Conservation (phyloP, 2,888 invertebrate species). For the Uloborus plumipes region DNA sequence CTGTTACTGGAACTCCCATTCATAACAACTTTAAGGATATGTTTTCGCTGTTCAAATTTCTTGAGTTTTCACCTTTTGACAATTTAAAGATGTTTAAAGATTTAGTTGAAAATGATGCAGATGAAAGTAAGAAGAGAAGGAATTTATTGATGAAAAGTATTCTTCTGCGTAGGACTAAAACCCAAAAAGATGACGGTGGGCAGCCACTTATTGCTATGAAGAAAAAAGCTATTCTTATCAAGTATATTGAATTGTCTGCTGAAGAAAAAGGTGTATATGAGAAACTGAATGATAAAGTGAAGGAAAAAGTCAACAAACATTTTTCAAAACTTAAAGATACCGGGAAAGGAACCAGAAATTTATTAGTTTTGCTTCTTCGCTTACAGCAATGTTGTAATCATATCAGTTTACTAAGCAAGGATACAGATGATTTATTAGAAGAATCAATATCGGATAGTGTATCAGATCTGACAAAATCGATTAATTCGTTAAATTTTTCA, state of each 20-base stretch:
- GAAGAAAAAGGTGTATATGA: constrained; percentile 79
- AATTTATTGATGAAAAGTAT: constrained; percentile 86
- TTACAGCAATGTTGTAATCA: constrained; percentile 92
- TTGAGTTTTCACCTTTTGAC: constrained; percentile 48
- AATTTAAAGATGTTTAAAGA: constrained; percentile 41
- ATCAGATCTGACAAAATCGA: not conserved
- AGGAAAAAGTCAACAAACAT: constrained; percentile 64
- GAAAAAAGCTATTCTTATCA: constrained; percentile 76
- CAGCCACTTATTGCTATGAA: constrained; percentile 75
- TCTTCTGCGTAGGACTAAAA: constrained; percentile 89
- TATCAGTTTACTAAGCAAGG: constrained; percentile 77
- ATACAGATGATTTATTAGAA: constrained; percentile 5
- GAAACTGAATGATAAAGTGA: constrained; percentile 75
- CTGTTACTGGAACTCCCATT: constrained; percentile 93
- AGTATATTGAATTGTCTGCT: constrained; percentile 69
- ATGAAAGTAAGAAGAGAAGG: constrained; percentile 74
- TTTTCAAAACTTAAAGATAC: not conserved
- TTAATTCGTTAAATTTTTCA: not conserved
- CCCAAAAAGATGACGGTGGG: constrained; percentile 79
- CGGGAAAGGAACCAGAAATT: not conserved
- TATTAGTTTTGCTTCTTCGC: constrained; percentile 78
- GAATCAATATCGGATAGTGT: constrained; percentile 1
- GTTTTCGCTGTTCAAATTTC: constrained; percentile 72
- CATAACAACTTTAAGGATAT: constrained; percentile 89
- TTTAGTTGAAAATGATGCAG: constrained; percentile 15